Evolutionary conservation across 2,888 invertebrate genomes (phyloP).

Genomic region (Zygothrica quintamaculata): DNA sequence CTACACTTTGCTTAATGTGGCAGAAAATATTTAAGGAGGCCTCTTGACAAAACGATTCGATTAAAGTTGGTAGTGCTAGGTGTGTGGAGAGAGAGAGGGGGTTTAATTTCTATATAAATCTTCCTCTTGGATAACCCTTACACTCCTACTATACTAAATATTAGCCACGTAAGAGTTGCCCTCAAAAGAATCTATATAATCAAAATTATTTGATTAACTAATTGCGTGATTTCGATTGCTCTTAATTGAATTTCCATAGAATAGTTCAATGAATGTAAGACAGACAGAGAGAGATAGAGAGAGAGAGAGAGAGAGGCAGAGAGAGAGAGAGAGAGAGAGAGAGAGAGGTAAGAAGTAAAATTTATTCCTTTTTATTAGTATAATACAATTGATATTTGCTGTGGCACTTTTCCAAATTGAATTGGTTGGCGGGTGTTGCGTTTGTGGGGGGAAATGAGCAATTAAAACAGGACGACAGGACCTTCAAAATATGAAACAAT

Average conservation of each 20-base stretch:
- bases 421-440: slow-evolving; percentile 34
- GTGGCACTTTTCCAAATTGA: slow-evolving; percentile 76
- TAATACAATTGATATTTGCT: slow-evolving; percentile 42
- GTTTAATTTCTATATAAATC: slow-evolving; percentile 69
- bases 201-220: slow-evolving; percentile 83
- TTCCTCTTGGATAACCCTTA: slow-evolving; percentile 19
- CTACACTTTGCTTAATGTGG: slow-evolving; percentile 54
- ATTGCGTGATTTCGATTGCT: slow-evolving; percentile 83
- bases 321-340: not conserved
- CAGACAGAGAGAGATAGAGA: not conserved
- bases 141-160: too few species aligned
- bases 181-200: slow-evolving; percentile 34
- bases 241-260: slow-evolving; percentile 79
- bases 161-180: too few species aligned
- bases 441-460: slow-evolving; percentile 35
- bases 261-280: slow-evolving; percentile 16
- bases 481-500: slow-evolving; percentile 81
- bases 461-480: slow-evolving; percentile 73
- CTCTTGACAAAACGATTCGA: slow-evolving; percentile 62
- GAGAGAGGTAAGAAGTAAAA: too few species aligned
- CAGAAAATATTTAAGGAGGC: slow-evolving; percentile 56
- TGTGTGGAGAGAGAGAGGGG: not conserved
- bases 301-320: too few species aligned
- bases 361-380: slow-evolving; percentile 49
- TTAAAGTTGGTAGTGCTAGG: slow-evolving; percentile 60